Percentiles rank a stretch among this genome's conserved stretches.
phyloP scores from a whole-genome alignment of 2,113 vertebrate genomes.

The Scatophagus argus region DNA sequence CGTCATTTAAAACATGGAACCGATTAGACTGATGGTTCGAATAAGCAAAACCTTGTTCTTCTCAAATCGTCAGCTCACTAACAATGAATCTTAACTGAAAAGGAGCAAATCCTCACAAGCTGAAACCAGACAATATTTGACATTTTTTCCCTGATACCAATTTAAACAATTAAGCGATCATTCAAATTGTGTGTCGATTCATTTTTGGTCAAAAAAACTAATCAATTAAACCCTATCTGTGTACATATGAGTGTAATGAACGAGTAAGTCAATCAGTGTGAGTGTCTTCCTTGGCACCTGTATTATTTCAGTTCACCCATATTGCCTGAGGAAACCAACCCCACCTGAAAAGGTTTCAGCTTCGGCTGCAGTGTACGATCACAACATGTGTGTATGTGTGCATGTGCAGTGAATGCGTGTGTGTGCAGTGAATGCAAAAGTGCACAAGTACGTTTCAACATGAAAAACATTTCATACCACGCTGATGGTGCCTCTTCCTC shows the following conservation, averaged over 20 bases:
- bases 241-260: background rate
- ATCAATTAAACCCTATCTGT: too few relatives aligned
- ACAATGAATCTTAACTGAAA: too few relatives aligned
- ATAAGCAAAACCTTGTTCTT: background rate
- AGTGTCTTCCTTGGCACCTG: background rate
- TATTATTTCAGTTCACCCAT: background rate
- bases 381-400: background rate
- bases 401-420: background rate
- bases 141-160: background rate
- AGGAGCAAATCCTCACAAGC: background rate
- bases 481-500: conserved; percentile 27
- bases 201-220: too few relatives aligned
- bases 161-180: background rate
- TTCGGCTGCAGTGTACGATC: background rate
- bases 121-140: background rate
- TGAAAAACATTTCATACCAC: conserved; percentile 53
- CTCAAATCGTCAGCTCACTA: too few relatives aligned
- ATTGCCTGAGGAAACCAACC: background rate
- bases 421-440: background rate
- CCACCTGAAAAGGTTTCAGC: background rate
- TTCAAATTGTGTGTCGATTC: too few relatives aligned
- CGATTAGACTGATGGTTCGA: background rate
- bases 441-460: too few relatives aligned
- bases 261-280: background rate
- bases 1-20: background rate